Evolutionary conservation across 2,888 invertebrate genomes (phyloP).

Genomic region (Asteroscopus sphinx): DNA sequence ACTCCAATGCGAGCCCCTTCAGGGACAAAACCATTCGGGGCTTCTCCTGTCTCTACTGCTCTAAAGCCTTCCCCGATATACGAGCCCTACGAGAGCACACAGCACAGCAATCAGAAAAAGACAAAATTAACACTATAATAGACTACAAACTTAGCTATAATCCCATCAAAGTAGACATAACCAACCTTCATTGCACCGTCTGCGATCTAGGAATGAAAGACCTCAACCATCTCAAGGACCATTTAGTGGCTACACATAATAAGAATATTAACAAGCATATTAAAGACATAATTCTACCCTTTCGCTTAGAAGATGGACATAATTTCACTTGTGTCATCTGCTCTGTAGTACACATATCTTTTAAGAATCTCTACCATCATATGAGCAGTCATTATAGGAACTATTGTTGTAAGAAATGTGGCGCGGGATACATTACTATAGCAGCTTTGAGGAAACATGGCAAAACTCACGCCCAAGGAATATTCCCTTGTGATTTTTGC

Average conservation of each 20-base stretch:
- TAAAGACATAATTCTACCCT: slow-evolving; percentile 85
- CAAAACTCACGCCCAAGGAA: slow-evolving; percentile 84
- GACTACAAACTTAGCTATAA: slow-evolving; percentile 87
- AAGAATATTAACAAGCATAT: slow-evolving; percentile 81
- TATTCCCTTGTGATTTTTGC: slow-evolving; percentile 88
- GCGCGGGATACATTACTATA: slow-evolving; percentile 82
- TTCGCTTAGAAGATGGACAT: slow-evolving; percentile 78
- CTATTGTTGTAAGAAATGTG: slow-evolving; percentile 85
- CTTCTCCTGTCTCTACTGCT: slow-evolving; percentile 86
- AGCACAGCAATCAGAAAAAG: slow-evolving; percentile 77
- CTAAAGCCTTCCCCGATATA: slow-evolving; percentile 77
- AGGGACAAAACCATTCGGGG: slow-evolving; percentile 83
- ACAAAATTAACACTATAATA: slow-evolving; percentile 83
- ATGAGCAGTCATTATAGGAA: slow-evolving; percentile 87
- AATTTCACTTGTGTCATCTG: slow-evolving; percentile 83
- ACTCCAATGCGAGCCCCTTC: slow-evolving; percentile 86
- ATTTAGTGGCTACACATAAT: slow-evolving; percentile 74
- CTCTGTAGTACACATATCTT: slow-evolving; percentile 82
- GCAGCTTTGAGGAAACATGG: slow-evolving; percentile 84
- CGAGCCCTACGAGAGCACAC: slow-evolving; percentile 79
- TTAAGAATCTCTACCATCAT: slow-evolving; percentile 84
- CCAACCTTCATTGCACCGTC: slow-evolving; percentile 76
- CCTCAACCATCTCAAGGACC: slow-evolving; percentile 80
- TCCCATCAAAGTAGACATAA: slow-evolving; percentile 85
- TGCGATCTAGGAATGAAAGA: slow-evolving; percentile 78